Evolutionary conservation across 1,140 invertebrate genomes (phyloP).

Genomic region (Agraylea sexmaculata): DNA sequence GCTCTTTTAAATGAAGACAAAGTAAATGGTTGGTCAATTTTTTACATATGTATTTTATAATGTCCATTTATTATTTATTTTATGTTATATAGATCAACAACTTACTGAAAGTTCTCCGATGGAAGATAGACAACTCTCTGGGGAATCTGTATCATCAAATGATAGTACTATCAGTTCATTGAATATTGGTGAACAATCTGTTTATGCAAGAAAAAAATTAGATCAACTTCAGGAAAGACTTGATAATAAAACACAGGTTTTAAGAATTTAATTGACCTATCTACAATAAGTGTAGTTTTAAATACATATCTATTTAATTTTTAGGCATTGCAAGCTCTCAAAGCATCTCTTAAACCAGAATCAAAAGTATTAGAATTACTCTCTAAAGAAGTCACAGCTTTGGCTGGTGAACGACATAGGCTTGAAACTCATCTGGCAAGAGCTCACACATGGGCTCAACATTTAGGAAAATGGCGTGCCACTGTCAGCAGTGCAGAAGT

Average conservation of each 20-base stretch:
- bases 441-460: slow-evolving; percentile 80
- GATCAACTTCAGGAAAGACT: slow-evolving; percentile 68
- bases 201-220: slow-evolving; percentile 67
- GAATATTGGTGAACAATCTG: slow-evolving; percentile 68
- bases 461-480: slow-evolving; percentile 75
- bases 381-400: slow-evolving; percentile 68
- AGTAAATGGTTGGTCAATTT: slow-evolving; percentile 30
- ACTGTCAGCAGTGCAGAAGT: slow-evolving; percentile 72
- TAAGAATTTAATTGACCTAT: not conserved
- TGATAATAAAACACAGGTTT: slow-evolving; percentile 62
- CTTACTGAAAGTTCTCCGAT: slow-evolving; percentile 31
- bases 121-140: slow-evolving; percentile 42
- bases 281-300: not conserved
- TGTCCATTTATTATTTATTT: not conserved
- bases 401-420: slow-evolving; percentile 64
- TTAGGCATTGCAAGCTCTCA: slow-evolving; percentile 65
- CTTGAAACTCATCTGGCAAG: slow-evolving; percentile 73
- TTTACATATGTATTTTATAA: slow-evolving; percentile 2
- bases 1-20: slow-evolving; percentile 58
- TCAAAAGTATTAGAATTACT: slow-evolving; percentile 62
- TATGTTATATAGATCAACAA: slow-evolving; percentile 24
- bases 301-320: slow-evolving; percentile 15
- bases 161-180: slow-evolving; percentile 36
- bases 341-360: slow-evolving; percentile 61
- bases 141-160: slow-evolving; percentile 36